Conservation (phyloP, 2,888 invertebrate species). For the Melinopterus prodromus region DNA sequence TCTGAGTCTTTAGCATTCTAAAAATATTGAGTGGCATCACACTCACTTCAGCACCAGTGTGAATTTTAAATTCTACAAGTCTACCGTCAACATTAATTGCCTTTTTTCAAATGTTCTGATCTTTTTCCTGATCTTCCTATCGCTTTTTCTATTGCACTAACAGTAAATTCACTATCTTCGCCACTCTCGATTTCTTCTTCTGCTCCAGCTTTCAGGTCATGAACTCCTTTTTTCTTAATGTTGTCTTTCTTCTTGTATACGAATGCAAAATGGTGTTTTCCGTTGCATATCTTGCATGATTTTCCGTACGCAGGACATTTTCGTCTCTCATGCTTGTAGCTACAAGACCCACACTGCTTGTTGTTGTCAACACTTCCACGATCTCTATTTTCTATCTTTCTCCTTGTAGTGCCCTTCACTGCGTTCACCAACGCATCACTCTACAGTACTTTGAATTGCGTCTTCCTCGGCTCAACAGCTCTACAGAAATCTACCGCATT, state of each 20-base stretch:
- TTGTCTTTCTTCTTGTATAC: slow-evolving; percentile 12
- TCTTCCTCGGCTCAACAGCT: slow-evolving; percentile 36
- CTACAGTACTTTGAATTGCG: slow-evolving; percentile 35
- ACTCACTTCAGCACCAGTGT: neutral
- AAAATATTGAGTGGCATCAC: neutral
- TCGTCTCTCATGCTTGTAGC: slow-evolving; percentile 12
- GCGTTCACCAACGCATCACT: slow-evolving; percentile 19
- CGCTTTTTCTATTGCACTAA: neutral
- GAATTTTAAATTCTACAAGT: neutral
- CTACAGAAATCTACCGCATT: slow-evolving; percentile 38
- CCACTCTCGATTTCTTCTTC: neutral
- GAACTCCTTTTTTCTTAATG: neutral
- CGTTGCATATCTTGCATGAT: slow-evolving; percentile 7
- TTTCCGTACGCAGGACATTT: neutral
- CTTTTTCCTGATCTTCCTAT: neutral
- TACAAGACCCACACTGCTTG: neutral
- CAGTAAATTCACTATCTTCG: neutral
- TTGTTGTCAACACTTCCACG: no score
- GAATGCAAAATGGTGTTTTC: neutral
- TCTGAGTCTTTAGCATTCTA: neutral
- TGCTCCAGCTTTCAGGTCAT: neutral
- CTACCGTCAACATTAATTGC: neutral
- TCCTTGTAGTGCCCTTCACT: neutral
- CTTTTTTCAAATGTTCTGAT: neutral
- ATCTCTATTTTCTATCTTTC: neutral